Percentiles rank a stretch among this genome's conserved stretches.
Evolutionary conservation across 2,888 invertebrate species (phyloP).

Genomic region (Molanna angustata): DNA sequence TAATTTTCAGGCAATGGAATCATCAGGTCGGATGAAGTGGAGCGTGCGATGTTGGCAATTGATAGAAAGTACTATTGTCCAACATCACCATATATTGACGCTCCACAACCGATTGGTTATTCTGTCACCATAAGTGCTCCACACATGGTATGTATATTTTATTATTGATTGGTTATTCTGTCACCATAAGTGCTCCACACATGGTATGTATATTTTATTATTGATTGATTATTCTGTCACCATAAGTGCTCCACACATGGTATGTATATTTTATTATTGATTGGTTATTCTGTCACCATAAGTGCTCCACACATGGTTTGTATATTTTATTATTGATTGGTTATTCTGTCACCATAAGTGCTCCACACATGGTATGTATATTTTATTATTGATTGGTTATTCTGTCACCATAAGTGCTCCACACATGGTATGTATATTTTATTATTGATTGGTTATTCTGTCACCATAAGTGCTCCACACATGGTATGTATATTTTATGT

Average conservation of each 20-base stretch:
- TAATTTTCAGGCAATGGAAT: conserved; percentile 70
- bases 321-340: no score
- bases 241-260: conserved; percentile 87
- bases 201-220: no score
- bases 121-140: conserved; percentile 96
- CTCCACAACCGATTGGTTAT: conserved; percentile 91
- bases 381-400: no score
- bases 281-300: conserved; percentile 93
- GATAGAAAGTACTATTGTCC: conserved; percentile 82
- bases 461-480: no score
- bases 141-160: conserved; percentile 71
- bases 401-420: no score
- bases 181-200: conserved; percentile 95
- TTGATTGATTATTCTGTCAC: no score
- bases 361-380: conserved; percentile 87
- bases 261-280: conserved; percentile 90
- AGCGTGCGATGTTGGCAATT: conserved; percentile 76
- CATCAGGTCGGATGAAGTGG: conserved; percentile 71
- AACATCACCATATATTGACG: conserved; percentile 80
- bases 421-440: no score
- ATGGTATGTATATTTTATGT: no score
- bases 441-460: no score
- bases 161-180: conserved; percentile 85
- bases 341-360: conserved; percentile 91
- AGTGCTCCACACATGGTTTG: conserved; percentile 94